Evolutionary conservation across 2,797 vertebrate species (phyloP), one percentile per base, ranked within the genome.

Genomic region (Diceros bicornis): DNA sequence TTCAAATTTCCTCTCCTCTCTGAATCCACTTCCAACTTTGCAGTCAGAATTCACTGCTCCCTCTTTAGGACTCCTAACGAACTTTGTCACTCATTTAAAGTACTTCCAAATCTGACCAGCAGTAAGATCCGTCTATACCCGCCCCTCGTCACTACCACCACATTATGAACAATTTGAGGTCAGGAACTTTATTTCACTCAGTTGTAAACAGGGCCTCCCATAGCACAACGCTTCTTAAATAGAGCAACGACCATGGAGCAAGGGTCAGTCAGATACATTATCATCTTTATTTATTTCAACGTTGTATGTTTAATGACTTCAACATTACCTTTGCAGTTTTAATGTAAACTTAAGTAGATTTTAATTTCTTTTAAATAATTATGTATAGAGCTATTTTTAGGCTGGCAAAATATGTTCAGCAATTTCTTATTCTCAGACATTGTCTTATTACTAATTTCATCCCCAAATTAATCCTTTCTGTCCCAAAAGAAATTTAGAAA

Each of bases 401-500:
- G 32, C 52, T 64, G 25, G 25, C 55, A 89, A 96, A 93, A 29
- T 84, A 82, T 12, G 18, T 64, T 78, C 86, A 72, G 3, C 13
- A 41, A 95, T 59, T 94, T 27, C 82, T 93, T 90, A 84, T 82
- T 62, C 50, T 85, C 41, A 77, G 61, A 71, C 12, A 72, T 34
- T 79, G 25, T 93, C 52, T 92, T 77, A 86, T 1, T 41, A 37
- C 20, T 91, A 59, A 90, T 87, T 83, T 93, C 47, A 47, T 12
- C 23, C 37, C 41, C 47, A 92, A 66, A 79, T 86, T 59, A 97
- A 75, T 62, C 47, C 18, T 52, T 75, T n/a, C 44, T 68, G 37
- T 44, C 32, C 21, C 61, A 72, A 93, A 85, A 52, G 25, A 94
- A 93, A 75, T 61, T 72, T 10, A n/a, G 11, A 57, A 55, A 81